Evolutionary conservation across 2,888 invertebrate species (phyloP).

Genomic region (Caenorhabditis imperialis): DNA sequence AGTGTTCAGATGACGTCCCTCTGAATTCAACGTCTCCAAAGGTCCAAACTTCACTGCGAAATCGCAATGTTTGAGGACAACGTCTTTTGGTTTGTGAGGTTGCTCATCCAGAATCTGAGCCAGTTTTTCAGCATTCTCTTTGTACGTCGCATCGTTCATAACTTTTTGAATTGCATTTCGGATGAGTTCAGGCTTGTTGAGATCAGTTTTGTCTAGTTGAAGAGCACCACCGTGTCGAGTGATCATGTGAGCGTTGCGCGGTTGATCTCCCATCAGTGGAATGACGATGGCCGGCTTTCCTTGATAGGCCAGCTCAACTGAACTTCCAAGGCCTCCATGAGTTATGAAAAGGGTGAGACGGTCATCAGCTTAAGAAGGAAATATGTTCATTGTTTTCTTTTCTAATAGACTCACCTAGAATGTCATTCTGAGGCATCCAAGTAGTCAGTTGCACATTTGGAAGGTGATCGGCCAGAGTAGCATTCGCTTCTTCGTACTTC

Average conservation of each 20-base stretch:
- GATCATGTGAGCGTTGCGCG: conserved; percentile 54
- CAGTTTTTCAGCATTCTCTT: conserved; percentile 37
- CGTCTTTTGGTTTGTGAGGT: conserved; percentile 46
- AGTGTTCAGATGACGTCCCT: conserved; percentile 45
- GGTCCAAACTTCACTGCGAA: conserved; percentile 45
- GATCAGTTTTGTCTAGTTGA: conserved; percentile 28
- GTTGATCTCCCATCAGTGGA: conserved; percentile 56
- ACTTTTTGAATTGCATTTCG: conserved; percentile 37
- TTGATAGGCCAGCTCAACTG: conserved; percentile 52
- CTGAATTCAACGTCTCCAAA: conserved; percentile 38
- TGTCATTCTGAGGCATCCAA: conserved; percentile 52
- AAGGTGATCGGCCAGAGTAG: conserved; percentile 34
- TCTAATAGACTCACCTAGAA: conserved; percentile 22
- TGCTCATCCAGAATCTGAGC: conserved; percentile 41
- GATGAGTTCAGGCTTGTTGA: conserved; percentile 25
- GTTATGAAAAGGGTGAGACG: conserved; percentile 52
- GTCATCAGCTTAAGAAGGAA: conserved; percentile 41
- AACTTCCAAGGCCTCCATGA: conserved; percentile 56
- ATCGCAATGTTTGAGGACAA: conserved; percentile 50
- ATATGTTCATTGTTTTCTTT: no score
- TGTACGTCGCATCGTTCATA: conserved; percentile 23
- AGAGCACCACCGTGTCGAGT: conserved; percentile 47
- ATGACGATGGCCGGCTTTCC: conserved; percentile 53
- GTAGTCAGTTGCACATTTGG: conserved; percentile 48
- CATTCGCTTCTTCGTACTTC: conserved; percentile 56